These are phyloP conservation scores for Saxicola maurus DNA, from an alignment of 2,797 vertebrate genomes.

Conservation along the genomic window DNA sequence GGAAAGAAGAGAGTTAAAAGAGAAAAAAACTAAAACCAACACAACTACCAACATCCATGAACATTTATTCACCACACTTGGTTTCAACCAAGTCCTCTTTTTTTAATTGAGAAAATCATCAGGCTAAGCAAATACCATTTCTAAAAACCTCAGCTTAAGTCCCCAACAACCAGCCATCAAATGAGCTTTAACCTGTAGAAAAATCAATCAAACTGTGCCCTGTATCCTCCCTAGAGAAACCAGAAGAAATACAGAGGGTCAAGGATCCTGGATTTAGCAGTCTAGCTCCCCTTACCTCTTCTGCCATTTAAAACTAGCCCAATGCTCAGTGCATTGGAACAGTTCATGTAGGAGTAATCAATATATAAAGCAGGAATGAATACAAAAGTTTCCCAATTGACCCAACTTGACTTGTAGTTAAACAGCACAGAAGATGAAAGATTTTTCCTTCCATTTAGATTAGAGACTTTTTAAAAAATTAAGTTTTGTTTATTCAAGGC, in stretches of 20 bases:
- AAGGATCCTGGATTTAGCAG: not conserved
- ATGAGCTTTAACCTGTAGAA: not conserved
- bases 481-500: conserved; percentile 67
- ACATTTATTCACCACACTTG: not conserved
- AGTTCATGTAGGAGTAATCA: not conserved
- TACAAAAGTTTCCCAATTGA: not conserved
- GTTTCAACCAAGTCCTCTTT: not conserved
- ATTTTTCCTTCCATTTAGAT: conserved; percentile 48
- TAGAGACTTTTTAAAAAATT: conserved; percentile 55
- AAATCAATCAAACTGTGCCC: not conserved
- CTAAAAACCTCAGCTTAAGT: not conserved
- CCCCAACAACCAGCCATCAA: not conserved
- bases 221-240: not conserved
- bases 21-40: rapidly evolving
- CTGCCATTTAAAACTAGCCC: not conserved
- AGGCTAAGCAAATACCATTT: not conserved
- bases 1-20: not conserved
- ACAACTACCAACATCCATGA: not conserved
- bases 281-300: not conserved
- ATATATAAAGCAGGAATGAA: not conserved
- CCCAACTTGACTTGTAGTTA: not conserved
- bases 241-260: not conserved
- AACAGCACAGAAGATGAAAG: conserved; percentile 6
- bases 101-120: not conserved
- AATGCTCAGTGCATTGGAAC: not conserved